Percentiles rank a stretch among this genome's conserved stretches.
These are phyloP conservation scores for Upupa epops DNA, from an alignment of 2,113 vertebrate genomes.

Conservation along the genomic window DNA sequence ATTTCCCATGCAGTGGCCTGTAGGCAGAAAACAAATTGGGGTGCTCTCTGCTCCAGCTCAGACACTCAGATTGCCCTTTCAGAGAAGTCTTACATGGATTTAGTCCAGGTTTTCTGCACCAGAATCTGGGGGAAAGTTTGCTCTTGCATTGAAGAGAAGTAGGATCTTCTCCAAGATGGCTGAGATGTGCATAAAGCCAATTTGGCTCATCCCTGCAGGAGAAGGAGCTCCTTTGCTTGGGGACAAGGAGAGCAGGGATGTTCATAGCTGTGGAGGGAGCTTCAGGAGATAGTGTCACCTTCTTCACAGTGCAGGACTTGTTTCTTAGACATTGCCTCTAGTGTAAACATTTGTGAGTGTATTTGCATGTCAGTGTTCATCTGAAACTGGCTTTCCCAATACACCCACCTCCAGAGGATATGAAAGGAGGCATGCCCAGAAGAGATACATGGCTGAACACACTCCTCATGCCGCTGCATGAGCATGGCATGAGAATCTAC, in stretches of 20 bases:
- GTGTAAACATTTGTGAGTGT: background rate
- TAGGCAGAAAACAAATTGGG: background rate
- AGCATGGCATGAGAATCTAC: background rate
- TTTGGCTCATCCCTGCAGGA: rapidly evolving
- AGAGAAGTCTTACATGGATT: background rate
- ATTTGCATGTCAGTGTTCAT: background rate
- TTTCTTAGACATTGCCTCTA: background rate
- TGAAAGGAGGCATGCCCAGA: background rate
- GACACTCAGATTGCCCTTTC: background rate
- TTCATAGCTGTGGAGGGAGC: background rate
- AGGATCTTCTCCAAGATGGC: background rate
- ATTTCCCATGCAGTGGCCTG: background rate
- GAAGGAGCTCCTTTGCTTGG: background rate
- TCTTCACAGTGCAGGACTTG: background rate
- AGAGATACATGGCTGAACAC: background rate
- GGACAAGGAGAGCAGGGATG: background rate
- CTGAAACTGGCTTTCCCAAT: background rate
- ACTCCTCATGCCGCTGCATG: background rate
- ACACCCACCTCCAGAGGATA: background rate
- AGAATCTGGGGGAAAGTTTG: background rate
- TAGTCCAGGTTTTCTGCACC: background rate
- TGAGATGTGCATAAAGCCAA: background rate
- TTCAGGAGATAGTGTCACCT: background rate
- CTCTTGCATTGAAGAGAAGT: background rate
- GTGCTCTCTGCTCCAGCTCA: background rate